Evolutionary conservation across 2,888 invertebrate genomes (phyloP).

Genomic region (Apotomis turbidana): DNA sequence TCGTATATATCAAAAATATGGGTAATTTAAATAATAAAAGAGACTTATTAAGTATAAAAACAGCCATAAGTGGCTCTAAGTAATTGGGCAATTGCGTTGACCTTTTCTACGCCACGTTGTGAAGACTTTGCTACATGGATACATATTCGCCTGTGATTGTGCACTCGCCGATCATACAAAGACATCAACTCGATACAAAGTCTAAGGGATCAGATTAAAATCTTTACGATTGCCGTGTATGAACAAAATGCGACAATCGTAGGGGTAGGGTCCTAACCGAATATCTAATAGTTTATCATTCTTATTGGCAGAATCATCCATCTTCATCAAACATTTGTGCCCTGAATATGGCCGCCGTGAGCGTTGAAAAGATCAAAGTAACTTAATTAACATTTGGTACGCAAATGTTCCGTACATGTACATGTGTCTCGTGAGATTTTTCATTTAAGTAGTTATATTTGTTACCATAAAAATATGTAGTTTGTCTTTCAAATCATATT

Average conservation of each 20-base stretch:
- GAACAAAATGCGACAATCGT: too few species aligned
- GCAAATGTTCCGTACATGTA: conserved; percentile 1
- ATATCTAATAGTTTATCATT: too few species aligned
- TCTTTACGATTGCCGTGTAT: too few species aligned
- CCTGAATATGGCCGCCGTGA: not conserved
- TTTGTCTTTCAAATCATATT: conserved; percentile 22
- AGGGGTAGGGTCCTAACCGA: too few species aligned
- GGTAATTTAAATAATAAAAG: conserved; percentile 10
- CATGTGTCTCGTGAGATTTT: conserved; percentile 4
- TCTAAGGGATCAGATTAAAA: too few species aligned
- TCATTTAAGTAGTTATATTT: conserved; percentile 16
- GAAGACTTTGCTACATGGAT: not conserved
- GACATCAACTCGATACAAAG: too few species aligned
- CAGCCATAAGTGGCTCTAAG: conserved; percentile 12
- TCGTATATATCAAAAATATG: conserved; percentile 16
- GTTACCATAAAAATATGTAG: conserved; percentile 39
- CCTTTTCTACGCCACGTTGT: not conserved
- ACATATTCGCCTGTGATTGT: too few species aligned
- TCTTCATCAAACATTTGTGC: not conserved
- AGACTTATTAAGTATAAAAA: conserved; percentile 20
- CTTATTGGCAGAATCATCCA: too few species aligned
- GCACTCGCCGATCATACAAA: too few species aligned
- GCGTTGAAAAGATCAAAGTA: not conserved
- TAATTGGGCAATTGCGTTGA: conserved; percentile 11
- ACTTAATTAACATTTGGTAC: conserved; percentile 2